Evolutionary conservation across 1,140 invertebrate species (phyloP), one percentile per base, ranked within the genome.

Genomic region (Drosophila teissieri): DNA sequence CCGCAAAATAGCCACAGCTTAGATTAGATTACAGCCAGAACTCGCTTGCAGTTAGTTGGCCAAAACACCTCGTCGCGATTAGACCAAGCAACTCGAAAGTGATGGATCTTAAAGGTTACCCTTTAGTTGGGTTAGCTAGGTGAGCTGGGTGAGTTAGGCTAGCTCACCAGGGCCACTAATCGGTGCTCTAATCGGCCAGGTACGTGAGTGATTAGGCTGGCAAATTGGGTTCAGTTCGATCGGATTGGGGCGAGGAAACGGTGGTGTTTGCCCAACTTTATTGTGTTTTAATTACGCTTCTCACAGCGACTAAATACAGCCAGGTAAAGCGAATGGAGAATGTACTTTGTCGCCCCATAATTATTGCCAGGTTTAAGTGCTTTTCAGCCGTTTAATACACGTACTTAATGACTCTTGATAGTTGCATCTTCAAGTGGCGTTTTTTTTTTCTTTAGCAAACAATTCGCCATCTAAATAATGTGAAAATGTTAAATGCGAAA

Each of bases 401-500:
- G 64, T 40, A 22, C 31, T 70, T 70, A 70, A 70, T 70, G 64
- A 56, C 64, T 48, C 67, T 69, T 48, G 67, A 56, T 69, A 57
- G 67, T 27, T 70, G 67, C 64, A 70, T 70, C 67, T 70, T 49
- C 12, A 70, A 49, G 51, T 70, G 44, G 19, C 67, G 31, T 48
- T 57, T 69, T 70, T 19, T 19, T 19, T 19, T 19, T 19, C 2
- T 19, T 19, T 57, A 70, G 44, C 67, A 70, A 48, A 70, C 67
- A 70, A 70, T 70, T 70, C 37, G 51, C 67, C 8, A 57, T 70
- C 64, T 40, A 24, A 70, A 70, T 49, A 70, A 70, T 70, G 67
- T 57, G 64, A 70, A 70, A 70, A 68, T 42, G 22, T 36, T 27
- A 36, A 65, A 36, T 49, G 60, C 27, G 24, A 60, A 64, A 67